Evolutionary conservation across 64 coral and sea anemone species (phyloP).

Genomic region (Exaiptasia diaphana): DNA sequence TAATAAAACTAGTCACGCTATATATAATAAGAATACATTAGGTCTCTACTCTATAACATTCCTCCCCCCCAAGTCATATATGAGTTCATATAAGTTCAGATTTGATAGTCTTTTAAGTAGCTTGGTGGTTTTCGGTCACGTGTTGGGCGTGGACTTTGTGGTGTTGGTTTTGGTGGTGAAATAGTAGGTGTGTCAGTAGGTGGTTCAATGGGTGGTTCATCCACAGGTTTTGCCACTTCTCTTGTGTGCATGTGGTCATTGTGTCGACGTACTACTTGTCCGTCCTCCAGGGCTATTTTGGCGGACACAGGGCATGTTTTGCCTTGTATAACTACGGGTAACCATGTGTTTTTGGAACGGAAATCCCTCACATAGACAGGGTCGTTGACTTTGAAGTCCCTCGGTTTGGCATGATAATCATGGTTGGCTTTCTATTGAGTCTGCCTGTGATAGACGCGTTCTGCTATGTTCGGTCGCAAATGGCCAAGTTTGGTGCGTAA

Average conservation of each 20-base stretch:
- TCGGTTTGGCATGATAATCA: constrained; percentile 24
- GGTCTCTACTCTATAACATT: background rate
- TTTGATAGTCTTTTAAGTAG: constrained; percentile 8
- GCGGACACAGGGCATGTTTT: constrained; percentile 33
- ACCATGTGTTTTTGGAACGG: constrained; percentile 25
- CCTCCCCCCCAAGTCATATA: background rate
- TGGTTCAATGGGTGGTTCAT: background rate
- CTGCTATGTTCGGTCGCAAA: constrained; percentile 4
- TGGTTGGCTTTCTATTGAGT: background rate
- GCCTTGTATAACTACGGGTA: background rate
- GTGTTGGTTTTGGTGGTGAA: background rate
- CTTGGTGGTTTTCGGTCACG: background rate
- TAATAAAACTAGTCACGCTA: background rate
- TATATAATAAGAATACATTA: background rate
- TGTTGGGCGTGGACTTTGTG: background rate
- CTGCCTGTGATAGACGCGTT: background rate
- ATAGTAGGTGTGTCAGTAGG: background rate
- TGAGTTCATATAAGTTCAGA: background rate
- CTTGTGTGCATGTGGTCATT: constrained; percentile 1
- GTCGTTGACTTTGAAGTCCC: constrained; percentile 11
- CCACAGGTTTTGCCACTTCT: background rate
- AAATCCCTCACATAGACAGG: constrained; percentile 24
- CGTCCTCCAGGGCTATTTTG: constrained; percentile 9
- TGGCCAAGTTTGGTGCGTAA: background rate
- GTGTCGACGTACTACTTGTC: constrained; percentile 2